Conservation (phyloP, 2,888 invertebrate genomes). For the Drosophila anceps region DNA sequence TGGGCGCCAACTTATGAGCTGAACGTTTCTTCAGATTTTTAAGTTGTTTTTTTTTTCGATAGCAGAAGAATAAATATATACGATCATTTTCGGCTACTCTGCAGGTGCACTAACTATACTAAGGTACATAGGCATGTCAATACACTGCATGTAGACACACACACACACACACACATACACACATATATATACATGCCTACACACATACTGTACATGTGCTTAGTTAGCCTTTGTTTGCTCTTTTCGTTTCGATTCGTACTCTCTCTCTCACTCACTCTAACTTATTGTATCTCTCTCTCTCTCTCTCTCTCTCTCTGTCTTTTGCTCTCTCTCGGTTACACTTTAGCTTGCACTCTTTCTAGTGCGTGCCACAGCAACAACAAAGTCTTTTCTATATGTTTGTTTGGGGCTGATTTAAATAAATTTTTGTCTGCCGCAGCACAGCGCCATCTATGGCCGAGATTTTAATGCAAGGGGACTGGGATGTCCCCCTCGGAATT, state of each 20-base stretch:
- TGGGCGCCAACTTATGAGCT: constrained; percentile 2
- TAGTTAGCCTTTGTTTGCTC: constrained; percentile 28
- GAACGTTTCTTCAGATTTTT: not conserved
- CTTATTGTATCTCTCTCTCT: not conserved
- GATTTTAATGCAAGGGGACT: constrained; percentile 59
- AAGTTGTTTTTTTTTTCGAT: not conserved
- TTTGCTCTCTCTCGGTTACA: constrained; percentile 1
- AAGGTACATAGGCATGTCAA: constrained; percentile 4
- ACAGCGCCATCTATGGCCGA: constrained; percentile 83
- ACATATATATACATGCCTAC: constrained; percentile 14
- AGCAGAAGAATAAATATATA: constrained; percentile 17
- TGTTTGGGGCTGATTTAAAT: constrained; percentile 77
- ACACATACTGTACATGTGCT: constrained; percentile 49
- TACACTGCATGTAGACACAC: constrained; percentile 11
- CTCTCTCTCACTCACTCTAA: constrained; percentile 20
- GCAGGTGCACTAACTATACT: constrained; percentile 28
- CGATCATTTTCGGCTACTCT: constrained; percentile 20
- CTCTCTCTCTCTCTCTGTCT: constrained; percentile 18
- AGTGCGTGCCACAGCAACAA: constrained; percentile 26
- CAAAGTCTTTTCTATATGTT: constrained; percentile 34
- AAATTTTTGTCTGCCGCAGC: constrained; percentile 48
- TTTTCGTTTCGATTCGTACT: constrained; percentile 8
- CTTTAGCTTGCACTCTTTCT: constrained; percentile 8
- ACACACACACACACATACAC: constrained; percentile 17
- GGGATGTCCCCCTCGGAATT: constrained; percentile 41